Evolutionary conservation across 1,140 invertebrate species (phyloP).

Genomic region (Zaprionus ghesquierei): DNA sequence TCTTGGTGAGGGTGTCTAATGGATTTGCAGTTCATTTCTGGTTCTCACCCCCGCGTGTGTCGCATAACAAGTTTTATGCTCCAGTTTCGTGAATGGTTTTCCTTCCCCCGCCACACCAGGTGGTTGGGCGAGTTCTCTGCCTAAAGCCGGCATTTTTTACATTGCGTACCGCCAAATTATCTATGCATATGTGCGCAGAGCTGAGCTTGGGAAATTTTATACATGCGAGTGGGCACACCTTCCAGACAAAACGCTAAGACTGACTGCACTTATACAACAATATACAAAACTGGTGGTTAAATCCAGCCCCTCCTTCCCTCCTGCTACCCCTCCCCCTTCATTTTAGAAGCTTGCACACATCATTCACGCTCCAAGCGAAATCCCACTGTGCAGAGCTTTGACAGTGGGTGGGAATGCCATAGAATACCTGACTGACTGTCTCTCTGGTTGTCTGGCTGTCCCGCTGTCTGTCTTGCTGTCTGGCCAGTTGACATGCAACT

Average conservation of each 20-base stretch:
- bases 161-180: slow-evolving; percentile 53
- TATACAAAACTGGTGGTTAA: slow-evolving; percentile 36
- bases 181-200: slow-evolving; percentile 27
- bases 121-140: slow-evolving; percentile 18
- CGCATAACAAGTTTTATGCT: slow-evolving; percentile 42
- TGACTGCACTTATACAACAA: slow-evolving; percentile 50
- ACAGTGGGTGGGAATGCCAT: slow-evolving; percentile 3
- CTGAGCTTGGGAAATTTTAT: slow-evolving; percentile 5
- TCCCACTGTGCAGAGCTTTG: slow-evolving; percentile 9
- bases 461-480: slow-evolving; percentile 7
- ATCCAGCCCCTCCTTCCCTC: not conserved
- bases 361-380: slow-evolving; percentile 35
- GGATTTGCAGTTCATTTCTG: not conserved
- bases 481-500: slow-evolving; percentile 57
- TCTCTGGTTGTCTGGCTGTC: not conserved
- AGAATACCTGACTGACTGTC: slow-evolving; percentile 4
- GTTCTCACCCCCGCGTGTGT: slow-evolving; percentile 29
- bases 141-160: slow-evolving; percentile 25
- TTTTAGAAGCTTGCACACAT: not conserved
- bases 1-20: not conserved
- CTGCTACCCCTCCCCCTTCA: not conserved
- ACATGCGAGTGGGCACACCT: slow-evolving; percentile 56
- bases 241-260: slow-evolving; percentile 36
- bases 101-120: slow-evolving; percentile 24
- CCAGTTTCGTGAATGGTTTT: slow-evolving; percentile 24